Percentiles rank a stretch among this genome's conserved stretches.
These are phyloP conservation scores for Sebastes taczanowskii DNA, from an alignment of 2,797 vertebrate genomes.

Conservation along the genomic window DNA sequence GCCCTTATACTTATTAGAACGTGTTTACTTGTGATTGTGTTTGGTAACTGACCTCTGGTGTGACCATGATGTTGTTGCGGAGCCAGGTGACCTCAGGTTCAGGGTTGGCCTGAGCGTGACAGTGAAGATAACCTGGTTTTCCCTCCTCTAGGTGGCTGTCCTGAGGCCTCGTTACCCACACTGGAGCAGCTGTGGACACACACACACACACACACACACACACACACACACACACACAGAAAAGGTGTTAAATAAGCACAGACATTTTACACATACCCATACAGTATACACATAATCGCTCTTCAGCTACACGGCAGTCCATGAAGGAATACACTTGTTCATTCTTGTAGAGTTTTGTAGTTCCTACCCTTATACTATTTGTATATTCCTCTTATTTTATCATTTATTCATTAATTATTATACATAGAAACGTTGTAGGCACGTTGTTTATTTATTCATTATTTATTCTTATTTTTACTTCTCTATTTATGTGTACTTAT, in stretches of 20 bases:
- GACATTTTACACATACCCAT: neutral
- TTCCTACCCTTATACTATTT: neutral
- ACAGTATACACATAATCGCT: neutral
- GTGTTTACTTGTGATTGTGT: neutral
- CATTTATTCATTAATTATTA: neutral
- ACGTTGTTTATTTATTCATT: too few species aligned
- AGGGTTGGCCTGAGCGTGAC: conserved; percentile 88
- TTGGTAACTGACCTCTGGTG: conserved; percentile 82
- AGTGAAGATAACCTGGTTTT: conserved; percentile 93
- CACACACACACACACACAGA: conserved; percentile 4
- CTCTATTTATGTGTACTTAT: neutral
- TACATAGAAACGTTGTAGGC: too few species aligned
- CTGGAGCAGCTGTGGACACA: conserved; percentile 84
- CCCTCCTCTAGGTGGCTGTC: conserved; percentile 94
- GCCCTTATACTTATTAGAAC: too few species aligned
- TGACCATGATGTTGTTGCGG: conserved; percentile 85
- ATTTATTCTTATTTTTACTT: too few species aligned
- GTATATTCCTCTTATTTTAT: neutral
- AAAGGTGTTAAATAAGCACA: neutral
- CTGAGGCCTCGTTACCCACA: conserved; percentile 90
- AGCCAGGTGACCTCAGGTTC: conserved; percentile 90
- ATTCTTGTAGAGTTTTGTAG: neutral
- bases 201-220: conserved; percentile 20
- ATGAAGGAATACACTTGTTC: neutral
- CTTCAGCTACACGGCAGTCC: neutral